phyloP scores from a whole-genome alignment of 1,140 invertebrate genomes.

The Ceratina australensis region DNA sequence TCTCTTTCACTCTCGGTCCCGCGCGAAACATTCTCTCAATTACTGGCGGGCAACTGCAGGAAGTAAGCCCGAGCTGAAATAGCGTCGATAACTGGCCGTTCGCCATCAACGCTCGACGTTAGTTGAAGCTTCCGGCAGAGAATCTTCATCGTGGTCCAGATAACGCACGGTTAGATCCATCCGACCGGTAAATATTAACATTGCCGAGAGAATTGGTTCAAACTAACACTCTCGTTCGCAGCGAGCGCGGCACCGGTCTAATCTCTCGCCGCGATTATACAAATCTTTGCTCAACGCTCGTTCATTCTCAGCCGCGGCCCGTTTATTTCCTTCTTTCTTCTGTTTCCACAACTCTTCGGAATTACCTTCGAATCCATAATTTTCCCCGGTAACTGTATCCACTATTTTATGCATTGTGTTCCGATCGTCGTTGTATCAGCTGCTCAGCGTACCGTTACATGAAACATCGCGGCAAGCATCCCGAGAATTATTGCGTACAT shows the following conservation, averaged over 20 bases:
- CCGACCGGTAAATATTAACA: constrained; percentile 31
- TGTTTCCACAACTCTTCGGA: not conserved
- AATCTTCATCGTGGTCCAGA: constrained; percentile 14
- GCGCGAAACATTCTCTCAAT: constrained; percentile 16
- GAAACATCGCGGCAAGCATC: too few relatives aligned
- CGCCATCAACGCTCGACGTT: not conserved
- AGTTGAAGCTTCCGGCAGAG: not conserved
- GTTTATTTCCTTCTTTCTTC: not conserved
- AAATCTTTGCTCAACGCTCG: not conserved
- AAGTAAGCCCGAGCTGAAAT: not conserved
- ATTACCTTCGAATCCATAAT: not conserved
- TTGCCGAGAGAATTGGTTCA: constrained; percentile 10
- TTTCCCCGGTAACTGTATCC: too few relatives aligned
- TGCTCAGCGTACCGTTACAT: too few relatives aligned
- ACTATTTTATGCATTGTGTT: too few relatives aligned
- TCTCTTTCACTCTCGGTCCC: too few relatives aligned
- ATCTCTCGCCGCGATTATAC: not conserved
- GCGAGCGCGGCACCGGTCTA: not conserved
- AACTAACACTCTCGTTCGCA: not conserved
- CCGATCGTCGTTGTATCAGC: too few relatives aligned
- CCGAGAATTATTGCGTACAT: too few relatives aligned
- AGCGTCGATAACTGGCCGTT: constrained; percentile 19
- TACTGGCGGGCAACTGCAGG: not conserved
- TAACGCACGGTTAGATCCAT: not conserved
- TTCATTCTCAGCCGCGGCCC: not conserved